These are phyloP conservation scores for Actinostola sp. DNA, from an alignment of 92 coral and sea anemone species.

Conservation along the genomic window DNA sequence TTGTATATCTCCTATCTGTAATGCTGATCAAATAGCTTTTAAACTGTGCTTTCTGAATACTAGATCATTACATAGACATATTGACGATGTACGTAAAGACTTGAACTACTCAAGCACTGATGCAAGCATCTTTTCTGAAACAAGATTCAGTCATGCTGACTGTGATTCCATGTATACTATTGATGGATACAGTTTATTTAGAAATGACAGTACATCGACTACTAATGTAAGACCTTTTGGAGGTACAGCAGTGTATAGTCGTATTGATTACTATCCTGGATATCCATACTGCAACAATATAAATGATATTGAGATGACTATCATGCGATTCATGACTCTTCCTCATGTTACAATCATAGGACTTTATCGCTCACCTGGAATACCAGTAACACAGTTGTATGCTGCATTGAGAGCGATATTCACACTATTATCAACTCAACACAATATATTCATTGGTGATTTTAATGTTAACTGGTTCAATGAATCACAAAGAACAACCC, in stretches of 20 bases:
- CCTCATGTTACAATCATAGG: slow-evolving; percentile 61
- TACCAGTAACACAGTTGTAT: slow-evolving; percentile 44
- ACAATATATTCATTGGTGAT: slow-evolving; percentile 52
- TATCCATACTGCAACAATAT: slow-evolving; percentile 55
- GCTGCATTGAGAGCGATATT: neutral
- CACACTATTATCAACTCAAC: slow-evolving; percentile 25
- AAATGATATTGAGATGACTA: slow-evolving; percentile 70
- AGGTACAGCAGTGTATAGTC: slow-evolving; percentile 72
- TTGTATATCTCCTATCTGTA: slow-evolving; percentile 50
- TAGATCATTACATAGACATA: slow-evolving; percentile 68
- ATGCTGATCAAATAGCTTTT: slow-evolving; percentile 31
- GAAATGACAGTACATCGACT: slow-evolving; percentile 51
- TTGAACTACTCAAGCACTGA: slow-evolving; percentile 54
- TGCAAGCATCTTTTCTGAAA: slow-evolving; percentile 57
- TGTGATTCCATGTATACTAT: slow-evolving; percentile 36
- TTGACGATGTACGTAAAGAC: slow-evolving; percentile 49
- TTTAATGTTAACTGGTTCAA: slow-evolving; percentile 13
- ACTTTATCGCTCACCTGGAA: slow-evolving; percentile 61
- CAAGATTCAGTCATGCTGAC: slow-evolving; percentile 49
- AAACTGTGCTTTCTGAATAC: slow-evolving; percentile 52
- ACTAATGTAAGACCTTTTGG: slow-evolving; percentile 55
- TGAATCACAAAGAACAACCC: neutral
- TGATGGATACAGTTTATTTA: slow-evolving; percentile 52
- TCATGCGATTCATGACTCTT: slow-evolving; percentile 50
- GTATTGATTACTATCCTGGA: slow-evolving; percentile 62